Evolutionary conservation across 2,113 vertebrate species (phyloP).

Genomic region (Poeciliopsis occidentalis): DNA sequence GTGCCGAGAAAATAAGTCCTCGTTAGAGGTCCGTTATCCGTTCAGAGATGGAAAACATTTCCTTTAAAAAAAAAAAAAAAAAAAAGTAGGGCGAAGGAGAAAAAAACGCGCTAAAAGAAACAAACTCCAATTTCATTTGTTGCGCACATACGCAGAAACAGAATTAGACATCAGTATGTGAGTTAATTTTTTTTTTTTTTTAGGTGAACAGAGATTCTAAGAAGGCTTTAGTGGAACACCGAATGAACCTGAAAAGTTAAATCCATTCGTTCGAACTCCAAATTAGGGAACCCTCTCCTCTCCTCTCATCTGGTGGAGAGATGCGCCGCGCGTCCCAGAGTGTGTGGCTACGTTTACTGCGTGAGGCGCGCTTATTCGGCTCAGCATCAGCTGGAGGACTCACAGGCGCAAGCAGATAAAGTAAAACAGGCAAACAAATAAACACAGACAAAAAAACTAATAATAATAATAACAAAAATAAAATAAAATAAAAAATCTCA

Average conservation of each 20-base stretch:
- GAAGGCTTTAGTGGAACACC: background rate
- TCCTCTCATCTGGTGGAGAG: conserved; percentile 46
- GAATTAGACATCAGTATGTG: conserved; percentile 23
- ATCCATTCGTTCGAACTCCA: conserved; percentile 66
- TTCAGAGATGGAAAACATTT: conserved; percentile 56
- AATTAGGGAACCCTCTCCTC: conserved; percentile 23
- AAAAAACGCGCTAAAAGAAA: background rate
- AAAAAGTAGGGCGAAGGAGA: background rate
- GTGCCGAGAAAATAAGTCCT: conserved; percentile 64
- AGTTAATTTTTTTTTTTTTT: no score
- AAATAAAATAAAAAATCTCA: background rate
- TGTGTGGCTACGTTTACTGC: conserved; percentile 43
- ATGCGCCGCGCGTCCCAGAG: conserved; percentile 68
- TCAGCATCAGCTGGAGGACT: conserved; percentile 58
- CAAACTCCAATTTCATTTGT: conserved; percentile 62
- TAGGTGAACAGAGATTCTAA: background rate
- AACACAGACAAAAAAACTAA: background rate
- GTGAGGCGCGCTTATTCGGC: conserved; percentile 56
- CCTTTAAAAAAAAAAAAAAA: conserved; percentile 38
- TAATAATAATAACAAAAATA: no score
- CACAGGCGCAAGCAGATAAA: background rate
- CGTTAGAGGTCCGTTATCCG: conserved; percentile 67
- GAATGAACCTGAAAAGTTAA: conserved; percentile 38
- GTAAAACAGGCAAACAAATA: no score
- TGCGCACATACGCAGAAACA: conserved; percentile 26